A percentile compares a stretch with the other conserved stretches of the same genome.
These are phyloP conservation scores for Pristionchus japonicus DNA, from an alignment of 2,888 invertebrate species.

Conservation along the genomic window DNA sequence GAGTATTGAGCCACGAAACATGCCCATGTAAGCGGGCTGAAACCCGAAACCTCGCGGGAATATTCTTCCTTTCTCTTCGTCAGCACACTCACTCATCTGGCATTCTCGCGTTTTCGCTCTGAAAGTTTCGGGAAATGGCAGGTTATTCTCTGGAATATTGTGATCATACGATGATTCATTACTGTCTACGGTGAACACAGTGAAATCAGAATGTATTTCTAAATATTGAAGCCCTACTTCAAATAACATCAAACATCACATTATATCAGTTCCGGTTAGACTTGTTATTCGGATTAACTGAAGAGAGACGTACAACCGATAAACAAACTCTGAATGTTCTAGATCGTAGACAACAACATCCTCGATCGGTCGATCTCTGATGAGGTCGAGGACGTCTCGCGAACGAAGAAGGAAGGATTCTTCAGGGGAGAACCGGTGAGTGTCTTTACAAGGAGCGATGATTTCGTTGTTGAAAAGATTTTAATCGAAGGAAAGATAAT, in stretches of 20 bases:
- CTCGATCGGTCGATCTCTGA: slow-evolving; percentile 33
- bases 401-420: background rate
- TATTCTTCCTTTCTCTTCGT: background rate
- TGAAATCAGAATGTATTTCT: too few relatives aligned
- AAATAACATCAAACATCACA: too few relatives aligned
- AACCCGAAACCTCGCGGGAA: slow-evolving; percentile 2
- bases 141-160: too few relatives aligned
- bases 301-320: background rate
- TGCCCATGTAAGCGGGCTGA: background rate
- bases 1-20: background rate
- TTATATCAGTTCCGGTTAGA: too few relatives aligned
- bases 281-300: too few relatives aligned
- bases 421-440: slow-evolving; percentile 45
- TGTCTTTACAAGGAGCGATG: background rate
- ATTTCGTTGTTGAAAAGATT: too few relatives aligned
- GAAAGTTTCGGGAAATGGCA: too few relatives aligned
- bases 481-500: too few relatives aligned
- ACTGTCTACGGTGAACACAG: too few relatives aligned
- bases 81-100: background rate
- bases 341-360: slow-evolving; percentile 47
- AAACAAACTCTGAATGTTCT: background rate
- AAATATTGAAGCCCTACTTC: too few relatives aligned
- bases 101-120: background rate
- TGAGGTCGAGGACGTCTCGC: background rate
- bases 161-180: too few relatives aligned